Evolutionary conservation across 2,113 vertebrate species (phyloP), one percentile per base, ranked within the genome.

Genomic region (Prietella phreatophila): DNA sequence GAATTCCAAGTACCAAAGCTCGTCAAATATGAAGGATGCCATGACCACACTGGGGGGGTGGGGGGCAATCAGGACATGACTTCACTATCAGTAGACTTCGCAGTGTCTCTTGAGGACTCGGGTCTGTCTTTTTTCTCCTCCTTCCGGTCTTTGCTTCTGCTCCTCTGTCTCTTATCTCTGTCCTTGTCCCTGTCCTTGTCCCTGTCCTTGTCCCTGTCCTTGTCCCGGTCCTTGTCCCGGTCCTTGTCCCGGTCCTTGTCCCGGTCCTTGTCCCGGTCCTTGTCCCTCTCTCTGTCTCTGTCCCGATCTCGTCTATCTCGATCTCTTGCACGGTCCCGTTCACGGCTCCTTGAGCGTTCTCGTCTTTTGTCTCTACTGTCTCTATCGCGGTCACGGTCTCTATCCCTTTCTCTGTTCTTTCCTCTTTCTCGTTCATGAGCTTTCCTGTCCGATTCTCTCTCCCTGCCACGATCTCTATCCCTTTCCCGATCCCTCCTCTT

Each of bases 111-210:
- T 42, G 92, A 88, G 55, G 91, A 13, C 83, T 97, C 96, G 0
- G 93, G 92, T 94, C 95, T 97, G 3, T 97, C 97, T 88, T 96
- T 97, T 42, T 86, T 93, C n/a, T 97, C 97, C 58, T 96, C 96
- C 33, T 92, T 88, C 1, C 92, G 94, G 1, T 96, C 93, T 8
- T 93, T 85, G 91, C 93, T 89, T 47, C 83, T 89, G 83, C 90
- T 91, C 61, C 89, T 73, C 56, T 88, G 87, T 76, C 89, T 84
- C 42, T 85, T 85, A 2, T 91, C 93, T 14, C 88, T 93, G 55
- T 96, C 95, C 3, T 94, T 90, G 0, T 96, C 96, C 2, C 95
- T 91, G 36, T 95, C 96, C 0, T 93, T 85, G 5, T 96, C 94
- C 0, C 94, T 84, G 67, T 95, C 94, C 39, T 95, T 73, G 0